Conservation (phyloP, 2,888 invertebrate genomes). For the Drosophila emarginata region DNA sequence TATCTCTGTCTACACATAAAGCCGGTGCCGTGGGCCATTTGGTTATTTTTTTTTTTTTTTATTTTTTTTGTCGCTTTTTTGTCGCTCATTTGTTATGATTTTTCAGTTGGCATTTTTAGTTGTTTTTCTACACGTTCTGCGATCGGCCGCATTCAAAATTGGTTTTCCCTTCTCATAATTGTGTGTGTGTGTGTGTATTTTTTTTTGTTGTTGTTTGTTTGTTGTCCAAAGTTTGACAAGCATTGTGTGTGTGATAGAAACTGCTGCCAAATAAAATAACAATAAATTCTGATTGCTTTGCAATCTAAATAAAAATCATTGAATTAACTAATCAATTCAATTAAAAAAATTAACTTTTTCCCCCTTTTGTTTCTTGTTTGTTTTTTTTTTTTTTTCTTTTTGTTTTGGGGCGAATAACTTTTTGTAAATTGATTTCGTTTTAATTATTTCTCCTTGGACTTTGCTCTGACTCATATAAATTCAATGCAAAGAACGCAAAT, state of each 20-base stretch:
- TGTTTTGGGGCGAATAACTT: neutral
- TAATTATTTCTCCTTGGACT: conserved; percentile 23
- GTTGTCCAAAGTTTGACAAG: conserved; percentile 38
- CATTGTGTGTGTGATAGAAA: conserved; percentile 14
- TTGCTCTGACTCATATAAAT: conserved; percentile 33
- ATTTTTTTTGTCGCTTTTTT: conserved; percentile 25
- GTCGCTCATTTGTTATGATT: conserved; percentile 75
- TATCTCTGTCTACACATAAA: neutral
- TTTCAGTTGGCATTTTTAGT: conserved; percentile 73
- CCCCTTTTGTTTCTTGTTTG: too few species aligned
- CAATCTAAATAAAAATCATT: too few species aligned
- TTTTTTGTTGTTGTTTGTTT: neutral
- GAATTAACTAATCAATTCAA: neutral
- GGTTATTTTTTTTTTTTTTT: neutral
- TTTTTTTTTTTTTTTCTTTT: too few species aligned
- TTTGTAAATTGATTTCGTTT: conserved; percentile 8
- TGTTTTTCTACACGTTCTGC: conserved; percentile 77
- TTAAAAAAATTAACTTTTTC: neutral
- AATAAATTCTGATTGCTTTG: too few species aligned
- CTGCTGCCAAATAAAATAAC: too few species aligned
- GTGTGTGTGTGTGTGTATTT: too few species aligned
- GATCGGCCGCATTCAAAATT: conserved; percentile 63
- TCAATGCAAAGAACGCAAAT: conserved; percentile 10
- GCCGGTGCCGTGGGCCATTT: conserved; percentile 1
- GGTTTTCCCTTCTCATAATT: neutral